These are phyloP conservation scores for Montipora capitata DNA, from an alignment of 92 coral and sea anemone species.

Conservation along the genomic window DNA sequence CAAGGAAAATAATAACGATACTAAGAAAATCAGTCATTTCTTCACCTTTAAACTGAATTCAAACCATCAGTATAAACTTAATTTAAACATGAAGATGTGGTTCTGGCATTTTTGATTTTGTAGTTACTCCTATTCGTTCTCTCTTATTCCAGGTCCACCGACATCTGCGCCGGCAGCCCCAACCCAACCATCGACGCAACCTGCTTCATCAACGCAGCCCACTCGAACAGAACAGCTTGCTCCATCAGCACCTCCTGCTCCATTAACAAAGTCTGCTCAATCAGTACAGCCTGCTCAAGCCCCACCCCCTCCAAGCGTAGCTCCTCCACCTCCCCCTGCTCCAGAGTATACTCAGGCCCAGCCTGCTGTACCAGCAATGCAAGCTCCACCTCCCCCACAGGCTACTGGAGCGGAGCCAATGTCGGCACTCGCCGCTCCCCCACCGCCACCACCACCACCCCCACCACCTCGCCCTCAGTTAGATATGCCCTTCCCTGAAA, in stretches of 20 bases:
- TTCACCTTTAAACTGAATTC: no score
- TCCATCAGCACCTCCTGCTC: background rate
- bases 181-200: no score
- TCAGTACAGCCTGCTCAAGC: conserved; percentile 11
- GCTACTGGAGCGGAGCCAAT: conserved; percentile 8
- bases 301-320: conserved; percentile 41
- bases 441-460: conserved; percentile 75
- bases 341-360: conserved; percentile 18
- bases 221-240: background rate
- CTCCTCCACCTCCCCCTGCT: conserved; percentile 25
- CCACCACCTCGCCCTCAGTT: conserved; percentile 59
- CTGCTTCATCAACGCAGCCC: background rate
- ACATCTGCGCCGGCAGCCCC: no score
- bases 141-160: no score
- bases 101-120: no score
- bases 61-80: no score
- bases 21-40: no score
- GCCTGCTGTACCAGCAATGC: conserved; percentile 6
- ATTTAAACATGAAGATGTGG: no score
- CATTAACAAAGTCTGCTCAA: background rate
- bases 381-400: conserved; percentile 32
- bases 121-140: no score
- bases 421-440: conserved; percentile 33
- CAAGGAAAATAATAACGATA: no score
- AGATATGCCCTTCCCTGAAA: conserved; percentile 37